These are phyloP conservation scores for Platalea minor DNA, from an alignment of 2,797 vertebrate genomes.

Conservation along the genomic window DNA sequence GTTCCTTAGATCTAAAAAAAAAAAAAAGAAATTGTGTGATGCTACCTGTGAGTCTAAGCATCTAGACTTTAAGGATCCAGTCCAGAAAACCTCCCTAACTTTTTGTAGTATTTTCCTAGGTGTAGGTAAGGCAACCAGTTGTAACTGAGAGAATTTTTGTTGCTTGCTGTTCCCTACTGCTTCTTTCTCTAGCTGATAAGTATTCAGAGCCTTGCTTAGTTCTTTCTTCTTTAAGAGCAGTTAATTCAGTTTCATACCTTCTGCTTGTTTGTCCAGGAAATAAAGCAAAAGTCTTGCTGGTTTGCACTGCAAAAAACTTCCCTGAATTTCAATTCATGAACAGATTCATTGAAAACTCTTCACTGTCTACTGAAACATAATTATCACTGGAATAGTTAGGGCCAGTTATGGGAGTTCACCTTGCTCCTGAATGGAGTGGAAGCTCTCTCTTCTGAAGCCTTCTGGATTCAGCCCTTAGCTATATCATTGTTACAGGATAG, in stretches of 20 bases:
- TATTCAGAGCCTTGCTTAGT: neutral
- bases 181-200: neutral
- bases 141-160: neutral
- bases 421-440: neutral
- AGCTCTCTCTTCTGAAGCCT: neutral
- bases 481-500: neutral
- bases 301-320: neutral
- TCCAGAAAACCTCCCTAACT: neutral
- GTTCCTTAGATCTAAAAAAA: neutral
- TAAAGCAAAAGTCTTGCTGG: neutral
- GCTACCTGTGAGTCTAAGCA: neutral
- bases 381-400: neutral
- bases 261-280: neutral
- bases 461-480: neutral
- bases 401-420: neutral
- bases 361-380: neutral
- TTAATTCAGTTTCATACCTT: neutral
- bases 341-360: neutral
- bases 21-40: neutral
- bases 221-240: neutral
- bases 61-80: neutral
- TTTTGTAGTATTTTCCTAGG: neutral
- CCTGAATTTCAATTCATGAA: neutral
- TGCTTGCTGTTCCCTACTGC: neutral
- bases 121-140: neutral